phyloP scores from a whole-genome alignment of 37 sponge, comb jelly and placozoan genomes.

The Haliclona indistincta region DNA sequence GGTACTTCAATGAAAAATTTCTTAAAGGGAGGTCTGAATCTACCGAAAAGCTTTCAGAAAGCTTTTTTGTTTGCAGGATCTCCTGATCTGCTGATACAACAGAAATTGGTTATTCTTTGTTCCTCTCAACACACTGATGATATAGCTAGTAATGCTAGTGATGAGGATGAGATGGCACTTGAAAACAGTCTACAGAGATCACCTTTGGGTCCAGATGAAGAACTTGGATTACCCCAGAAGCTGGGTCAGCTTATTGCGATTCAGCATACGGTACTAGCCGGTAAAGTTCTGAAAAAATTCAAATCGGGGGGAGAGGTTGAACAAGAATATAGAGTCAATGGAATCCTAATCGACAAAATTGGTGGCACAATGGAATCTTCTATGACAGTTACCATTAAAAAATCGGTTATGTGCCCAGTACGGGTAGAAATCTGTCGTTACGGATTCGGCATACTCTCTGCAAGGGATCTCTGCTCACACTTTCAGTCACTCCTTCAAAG shows the following conservation, averaged over 20 bases:
- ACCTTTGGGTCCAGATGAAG: background rate
- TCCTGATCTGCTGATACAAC: background rate
- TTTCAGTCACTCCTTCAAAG: too few species aligned
- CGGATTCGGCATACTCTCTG: too few species aligned
- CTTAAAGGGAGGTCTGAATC: too few species aligned
- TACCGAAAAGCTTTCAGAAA: too few species aligned
- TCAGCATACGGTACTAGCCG: background rate
- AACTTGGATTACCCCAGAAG: background rate
- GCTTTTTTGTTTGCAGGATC: background rate
- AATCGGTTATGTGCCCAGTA: too few species aligned
- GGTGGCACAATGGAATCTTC: background rate
- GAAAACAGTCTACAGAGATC: background rate
- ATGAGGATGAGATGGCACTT: background rate
- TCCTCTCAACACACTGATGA: too few species aligned
- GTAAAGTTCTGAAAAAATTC: background rate
- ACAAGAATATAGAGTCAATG: background rate
- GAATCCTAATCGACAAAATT: constrained; percentile 6
- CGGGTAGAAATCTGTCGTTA: too few species aligned
- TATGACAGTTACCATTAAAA: too few species aligned
- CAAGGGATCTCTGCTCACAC: too few species aligned
- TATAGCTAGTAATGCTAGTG: background rate
- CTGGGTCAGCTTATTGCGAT: background rate
- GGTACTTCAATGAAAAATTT: too few species aligned
- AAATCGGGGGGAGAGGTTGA: background rate
- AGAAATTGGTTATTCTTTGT: background rate